Conservation (phyloP, 2,888 invertebrate genomes). For the Nudaria mundana region DNA sequence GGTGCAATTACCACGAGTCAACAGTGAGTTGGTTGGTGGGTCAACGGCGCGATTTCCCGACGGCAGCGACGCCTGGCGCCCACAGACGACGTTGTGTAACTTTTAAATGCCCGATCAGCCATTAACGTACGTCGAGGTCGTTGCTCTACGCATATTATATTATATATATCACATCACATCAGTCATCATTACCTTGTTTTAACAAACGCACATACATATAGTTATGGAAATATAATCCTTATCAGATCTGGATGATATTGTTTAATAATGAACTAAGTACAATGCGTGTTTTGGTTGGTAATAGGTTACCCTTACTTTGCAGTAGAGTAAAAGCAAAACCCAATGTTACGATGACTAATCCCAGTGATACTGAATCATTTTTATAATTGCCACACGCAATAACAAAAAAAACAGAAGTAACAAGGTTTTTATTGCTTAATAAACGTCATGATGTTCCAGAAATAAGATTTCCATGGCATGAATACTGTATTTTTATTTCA, state of each 20-base stretch:
- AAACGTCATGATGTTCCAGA: constrained; percentile 10
- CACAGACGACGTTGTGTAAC: constrained; percentile 67
- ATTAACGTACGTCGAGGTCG: constrained; percentile 66
- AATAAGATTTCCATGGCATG: constrained; percentile 1
- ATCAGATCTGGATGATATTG: too few species aligned
- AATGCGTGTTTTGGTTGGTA: too few species aligned
- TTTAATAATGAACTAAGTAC: too few species aligned
- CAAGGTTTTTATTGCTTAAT: not conserved
- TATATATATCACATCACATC: constrained; percentile 30
- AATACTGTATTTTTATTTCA: constrained; percentile 1
- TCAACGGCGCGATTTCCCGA: constrained; percentile 74
- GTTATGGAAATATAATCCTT: too few species aligned
- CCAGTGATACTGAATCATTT: too few species aligned
- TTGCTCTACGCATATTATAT: constrained; percentile 55
- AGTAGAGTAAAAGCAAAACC: too few species aligned
- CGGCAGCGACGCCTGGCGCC: constrained; percentile 69
- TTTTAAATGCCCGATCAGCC: constrained; percentile 59
- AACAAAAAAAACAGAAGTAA: not conserved
- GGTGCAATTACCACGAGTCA: constrained; percentile 70
- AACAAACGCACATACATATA: constrained; percentile 7
- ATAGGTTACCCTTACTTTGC: too few species aligned
- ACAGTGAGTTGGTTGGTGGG: constrained; percentile 69
- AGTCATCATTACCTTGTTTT: constrained; percentile 34
- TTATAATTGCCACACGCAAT: too few species aligned
- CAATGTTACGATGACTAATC: too few species aligned